phyloP scores from a whole-genome alignment of 2,113 vertebrate genomes.

The Triplophysa siluroides region DNA sequence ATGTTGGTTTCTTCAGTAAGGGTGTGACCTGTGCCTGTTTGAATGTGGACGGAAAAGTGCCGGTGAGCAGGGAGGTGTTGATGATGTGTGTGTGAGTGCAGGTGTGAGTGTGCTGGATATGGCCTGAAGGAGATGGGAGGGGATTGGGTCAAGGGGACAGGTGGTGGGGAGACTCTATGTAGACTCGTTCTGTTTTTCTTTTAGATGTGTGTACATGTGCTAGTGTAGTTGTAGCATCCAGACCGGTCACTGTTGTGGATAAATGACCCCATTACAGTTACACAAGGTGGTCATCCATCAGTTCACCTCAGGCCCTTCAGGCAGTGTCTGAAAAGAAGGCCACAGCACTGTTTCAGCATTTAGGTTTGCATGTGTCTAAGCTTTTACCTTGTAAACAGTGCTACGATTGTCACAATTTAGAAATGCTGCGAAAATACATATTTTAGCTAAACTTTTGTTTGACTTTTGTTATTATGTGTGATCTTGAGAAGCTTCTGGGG shows the following conservation, averaged over 20 bases:
- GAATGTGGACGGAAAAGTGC: too few relatives aligned
- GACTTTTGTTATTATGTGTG: not conserved
- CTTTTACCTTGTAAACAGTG: not conserved
- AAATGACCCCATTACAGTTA: slow-evolving; percentile 69
- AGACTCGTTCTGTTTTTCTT: not conserved
- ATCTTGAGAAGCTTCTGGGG: not conserved
- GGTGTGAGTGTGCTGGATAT: too few relatives aligned
- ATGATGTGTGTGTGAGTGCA: too few relatives aligned
- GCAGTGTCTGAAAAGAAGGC: slow-evolving; percentile 55
- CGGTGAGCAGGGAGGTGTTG: too few relatives aligned
- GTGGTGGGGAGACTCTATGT: too few relatives aligned
- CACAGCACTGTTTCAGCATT: slow-evolving; percentile 3
- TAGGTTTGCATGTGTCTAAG: slow-evolving; percentile 33
- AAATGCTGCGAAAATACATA: not conserved
- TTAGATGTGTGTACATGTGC: not conserved
- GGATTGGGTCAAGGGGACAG: too few relatives aligned
- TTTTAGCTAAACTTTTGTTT: not conserved
- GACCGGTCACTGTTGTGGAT: slow-evolving; percentile 65
- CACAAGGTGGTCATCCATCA: slow-evolving; percentile 66
- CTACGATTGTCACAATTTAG: too few relatives aligned
- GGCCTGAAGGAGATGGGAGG: too few relatives aligned
- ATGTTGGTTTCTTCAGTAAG: too few relatives aligned
- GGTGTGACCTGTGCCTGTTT: too few relatives aligned
- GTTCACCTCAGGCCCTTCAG: slow-evolving; percentile 37
- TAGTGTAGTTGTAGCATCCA: slow-evolving; percentile 22